phyloP scores from a whole-genome alignment of 2,113 vertebrate species.

The Nymphicus hollandicus region DNA sequence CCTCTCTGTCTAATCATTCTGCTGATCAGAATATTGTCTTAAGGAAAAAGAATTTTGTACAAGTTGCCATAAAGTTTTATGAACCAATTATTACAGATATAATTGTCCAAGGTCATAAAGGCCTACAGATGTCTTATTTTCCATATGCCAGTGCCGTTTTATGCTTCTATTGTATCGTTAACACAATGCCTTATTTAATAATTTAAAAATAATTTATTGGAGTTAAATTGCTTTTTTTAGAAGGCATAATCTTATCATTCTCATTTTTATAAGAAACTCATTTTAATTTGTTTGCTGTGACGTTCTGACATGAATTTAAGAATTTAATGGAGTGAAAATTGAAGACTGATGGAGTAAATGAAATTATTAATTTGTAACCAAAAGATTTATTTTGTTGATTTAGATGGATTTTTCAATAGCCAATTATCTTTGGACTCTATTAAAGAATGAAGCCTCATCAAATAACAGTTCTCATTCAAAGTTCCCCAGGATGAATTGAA shows the following conservation, averaged over 20 bases:
- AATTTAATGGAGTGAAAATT: conserved; percentile 73
- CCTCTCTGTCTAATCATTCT: conserved; percentile 61
- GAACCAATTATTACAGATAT: conserved; percentile 72
- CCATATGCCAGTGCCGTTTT: conserved; percentile 69
- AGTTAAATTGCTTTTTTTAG: conserved; percentile 77
- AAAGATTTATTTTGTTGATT: conserved; percentile 74
- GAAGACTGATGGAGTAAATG: conserved; percentile 72
- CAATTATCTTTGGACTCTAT: conserved; percentile 68
- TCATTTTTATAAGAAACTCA: conserved; percentile 72
- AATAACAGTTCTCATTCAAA: conserved; percentile 62
- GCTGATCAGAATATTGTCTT: conserved; percentile 61
- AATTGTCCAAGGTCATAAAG: conserved; percentile 58
- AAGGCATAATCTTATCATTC: conserved; percentile 73
- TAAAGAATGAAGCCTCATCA: conserved; percentile 55
- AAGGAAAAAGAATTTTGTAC: conserved; percentile 65
- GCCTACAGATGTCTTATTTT: conserved; percentile 70
- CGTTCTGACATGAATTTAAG: conserved; percentile 68
- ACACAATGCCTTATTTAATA: conserved; percentile 71
- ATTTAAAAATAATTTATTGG: conserved; percentile 80
- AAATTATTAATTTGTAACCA: conserved; percentile 76
- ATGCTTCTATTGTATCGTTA: conserved; percentile 68
- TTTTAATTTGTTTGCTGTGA: conserved; percentile 78
- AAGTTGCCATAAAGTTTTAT: conserved; percentile 75
- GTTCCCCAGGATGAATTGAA: conserved; percentile 35
- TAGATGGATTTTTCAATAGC: conserved; percentile 69